Conservation (phyloP, 2,888 invertebrate genomes). For the Caenorhabditis macrosperma region DNA sequence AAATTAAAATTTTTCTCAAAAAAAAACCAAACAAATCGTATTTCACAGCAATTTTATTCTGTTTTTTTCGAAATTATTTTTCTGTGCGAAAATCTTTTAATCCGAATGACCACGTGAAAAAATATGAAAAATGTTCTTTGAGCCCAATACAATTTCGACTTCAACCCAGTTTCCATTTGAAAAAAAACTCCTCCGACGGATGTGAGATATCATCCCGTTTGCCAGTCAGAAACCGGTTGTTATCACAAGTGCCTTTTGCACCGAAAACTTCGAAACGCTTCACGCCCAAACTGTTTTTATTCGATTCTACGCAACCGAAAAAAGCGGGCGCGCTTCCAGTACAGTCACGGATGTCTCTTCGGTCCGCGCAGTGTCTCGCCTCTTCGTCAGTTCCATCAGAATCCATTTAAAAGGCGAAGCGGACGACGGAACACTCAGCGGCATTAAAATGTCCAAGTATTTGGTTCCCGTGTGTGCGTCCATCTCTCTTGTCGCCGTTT, state of each 20-base stretch:
- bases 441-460: conserved; percentile 58
- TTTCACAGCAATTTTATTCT: too few relatives aligned
- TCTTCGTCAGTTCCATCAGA: neutral
- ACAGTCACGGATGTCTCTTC: conserved; percentile 36
- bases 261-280: conserved; percentile 45
- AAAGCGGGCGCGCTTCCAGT: conserved; percentile 58
- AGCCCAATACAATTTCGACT: too few relatives aligned
- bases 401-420: conserved; percentile 23
- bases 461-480: conserved; percentile 66
- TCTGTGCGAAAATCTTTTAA: too few relatives aligned
- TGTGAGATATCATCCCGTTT: neutral
- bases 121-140: too few relatives aligned
- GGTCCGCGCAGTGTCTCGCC: conserved; percentile 12
- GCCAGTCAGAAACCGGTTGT: conserved; percentile 4
- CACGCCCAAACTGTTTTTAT: conserved; percentile 52
- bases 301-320: conserved; percentile 52
- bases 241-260: conserved; percentile 43
- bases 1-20: too few relatives aligned
- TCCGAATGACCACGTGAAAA: too few relatives aligned
- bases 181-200: neutral
- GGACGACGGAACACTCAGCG: neutral
- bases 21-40: too few relatives aligned
- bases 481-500: conserved; percentile 60
- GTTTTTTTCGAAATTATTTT: too few relatives aligned
- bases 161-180: too few relatives aligned